phyloP scores from a whole-genome alignment of 2,888 invertebrate species.

The Spisula subtruncata region DNA sequence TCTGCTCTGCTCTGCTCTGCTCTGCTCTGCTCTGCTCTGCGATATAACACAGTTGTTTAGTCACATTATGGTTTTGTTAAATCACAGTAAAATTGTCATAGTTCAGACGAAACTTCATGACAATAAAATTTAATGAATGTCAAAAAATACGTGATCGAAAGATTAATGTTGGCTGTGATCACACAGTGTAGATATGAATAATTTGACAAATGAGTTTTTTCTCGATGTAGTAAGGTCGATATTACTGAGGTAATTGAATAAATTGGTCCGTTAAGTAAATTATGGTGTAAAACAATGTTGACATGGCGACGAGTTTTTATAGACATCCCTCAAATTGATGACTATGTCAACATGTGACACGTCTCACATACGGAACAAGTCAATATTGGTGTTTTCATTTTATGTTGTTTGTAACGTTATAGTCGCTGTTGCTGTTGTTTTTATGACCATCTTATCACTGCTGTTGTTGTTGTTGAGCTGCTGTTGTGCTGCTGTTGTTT shows the following conservation, averaged over 20 bases:
- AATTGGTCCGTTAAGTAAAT: conserved; percentile 16
- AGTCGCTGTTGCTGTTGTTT: not conserved
- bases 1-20: too few relatives aligned
- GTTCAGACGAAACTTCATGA: not conserved
- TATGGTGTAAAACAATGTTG: conserved; percentile 1
- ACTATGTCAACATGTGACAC: conserved; percentile 3
- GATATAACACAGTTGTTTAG: too few relatives aligned
- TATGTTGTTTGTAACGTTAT: not conserved
- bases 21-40: too few relatives aligned
- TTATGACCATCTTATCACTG: not conserved
- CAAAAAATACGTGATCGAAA: not conserved
- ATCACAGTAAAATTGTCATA: not conserved
- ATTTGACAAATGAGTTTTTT: not conserved
- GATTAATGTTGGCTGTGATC: not conserved
- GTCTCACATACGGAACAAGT: not conserved
- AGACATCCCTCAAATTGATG: not conserved
- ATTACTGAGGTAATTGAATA: not conserved
- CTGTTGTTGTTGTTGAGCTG: not conserved
- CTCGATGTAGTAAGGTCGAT: not conserved
- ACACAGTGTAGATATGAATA: not conserved
- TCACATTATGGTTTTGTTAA: too few relatives aligned
- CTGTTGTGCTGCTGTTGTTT: not conserved
- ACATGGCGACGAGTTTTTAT: conserved; percentile 11
- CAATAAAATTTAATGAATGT: not conserved
- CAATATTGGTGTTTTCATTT: not conserved